Evolutionary conservation across 2,888 invertebrate species (phyloP), one percentile per base, ranked within the genome.

Genomic region (Caradrina kadenii): DNA sequence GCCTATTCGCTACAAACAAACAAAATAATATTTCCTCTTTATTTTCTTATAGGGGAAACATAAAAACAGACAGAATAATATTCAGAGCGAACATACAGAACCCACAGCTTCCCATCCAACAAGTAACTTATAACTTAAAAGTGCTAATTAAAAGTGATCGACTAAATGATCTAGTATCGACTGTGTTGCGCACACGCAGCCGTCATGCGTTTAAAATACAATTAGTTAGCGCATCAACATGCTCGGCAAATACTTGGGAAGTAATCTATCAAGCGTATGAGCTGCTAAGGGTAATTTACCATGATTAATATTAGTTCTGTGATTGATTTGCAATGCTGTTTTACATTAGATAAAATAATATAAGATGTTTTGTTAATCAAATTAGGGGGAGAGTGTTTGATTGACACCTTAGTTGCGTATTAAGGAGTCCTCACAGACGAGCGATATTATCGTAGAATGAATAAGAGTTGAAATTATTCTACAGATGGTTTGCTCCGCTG

Each of bases 161-260:
- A 11, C 19, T 15, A 21, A 58, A 39, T 42, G 31, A 49, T 45
- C 15, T 45, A 11, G 19, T 60, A 64, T 60, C 45, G 39, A 65
- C 52, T 56, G 22, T 7, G 35, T 17, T 49, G 71, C 59, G 45
- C 56, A 15, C 15, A 2, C 60, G 65, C 48, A 50, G 26, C 15
- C 35, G 45, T 11, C 31, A 55, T 50, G 63, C 63, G 53, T 70
- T 70, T 52, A 68, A 55, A 15, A 61, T 35, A 15, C 31, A 31
- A 72, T 73, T 61, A 55, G 54, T 72, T 49, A 17, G 13, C 35
- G 52, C 21, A 55, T 65, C 55, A 50, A 26, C 59, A 11, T 26
- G 49, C 22, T 19, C n/a, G 17, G 22, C 35, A 11, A 39, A 56
- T 56, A 56, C 19, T 50, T 8, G 17, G 19, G n/a, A 19, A 52